Evolutionary conservation across 2,888 invertebrate species (phyloP).

Genomic region (Celastrina argiolus): DNA sequence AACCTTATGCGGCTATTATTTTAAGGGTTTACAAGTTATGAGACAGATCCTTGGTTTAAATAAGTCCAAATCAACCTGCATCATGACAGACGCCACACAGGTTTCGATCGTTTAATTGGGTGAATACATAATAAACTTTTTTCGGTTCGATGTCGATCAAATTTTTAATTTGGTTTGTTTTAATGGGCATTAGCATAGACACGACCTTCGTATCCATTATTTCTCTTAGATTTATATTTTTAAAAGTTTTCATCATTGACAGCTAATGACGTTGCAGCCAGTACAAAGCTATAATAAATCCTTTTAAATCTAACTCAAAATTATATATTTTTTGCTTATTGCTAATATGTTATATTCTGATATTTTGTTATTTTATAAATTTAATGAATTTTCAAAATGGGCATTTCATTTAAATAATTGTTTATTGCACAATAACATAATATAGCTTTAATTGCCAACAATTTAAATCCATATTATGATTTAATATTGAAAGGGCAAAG

Average conservation of each 20-base stretch:
- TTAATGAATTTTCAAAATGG: too few relatives aligned
- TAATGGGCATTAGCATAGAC: neutral
- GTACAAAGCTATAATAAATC: too few relatives aligned
- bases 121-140: conserved; percentile 24
- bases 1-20: conserved; percentile 33
- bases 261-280: too few relatives aligned
- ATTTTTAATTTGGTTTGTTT: conserved; percentile 1
- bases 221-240: neutral
- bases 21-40: conserved; percentile 33
- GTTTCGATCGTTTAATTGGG: conserved; percentile 25
- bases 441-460: conserved; percentile 53
- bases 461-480: conserved; percentile 59
- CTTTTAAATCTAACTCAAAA: too few relatives aligned
- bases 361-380: too few relatives aligned
- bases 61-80: conserved; percentile 30
- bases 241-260: too few relatives aligned
- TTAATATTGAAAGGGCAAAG: conserved; percentile 67
- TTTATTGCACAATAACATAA: too few relatives aligned
- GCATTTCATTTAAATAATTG: too few relatives aligned
- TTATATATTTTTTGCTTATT: too few relatives aligned
- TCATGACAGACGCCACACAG: conserved; percentile 25
- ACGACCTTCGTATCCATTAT: conserved; percentile 22
- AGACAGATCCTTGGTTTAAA: conserved; percentile 30
- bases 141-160: conserved; percentile 18
- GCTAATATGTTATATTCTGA: too few relatives aligned